These are phyloP conservation scores for Drosophila leonis DNA, from an alignment of 2,888 invertebrate species.

Conservation along the genomic window DNA sequence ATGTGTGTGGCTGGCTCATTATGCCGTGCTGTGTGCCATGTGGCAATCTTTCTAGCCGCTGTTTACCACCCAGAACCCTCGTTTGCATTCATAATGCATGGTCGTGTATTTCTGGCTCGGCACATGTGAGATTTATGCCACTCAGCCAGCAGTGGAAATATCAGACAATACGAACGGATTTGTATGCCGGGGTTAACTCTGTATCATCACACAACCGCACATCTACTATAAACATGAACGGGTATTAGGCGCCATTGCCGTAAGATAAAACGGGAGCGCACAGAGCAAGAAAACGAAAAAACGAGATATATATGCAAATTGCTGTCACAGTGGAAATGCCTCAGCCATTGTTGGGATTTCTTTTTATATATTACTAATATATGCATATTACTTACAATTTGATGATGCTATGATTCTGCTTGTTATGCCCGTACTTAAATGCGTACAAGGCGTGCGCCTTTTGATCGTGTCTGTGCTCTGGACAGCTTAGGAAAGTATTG, in stretches of 20 bases:
- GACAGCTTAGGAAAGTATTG: slow-evolving; percentile 16
- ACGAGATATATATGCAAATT: slow-evolving; percentile 61
- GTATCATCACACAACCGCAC: neutral
- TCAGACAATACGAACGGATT: slow-evolving; percentile 63
- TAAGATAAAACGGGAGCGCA: slow-evolving; percentile 33
- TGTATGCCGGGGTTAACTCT: slow-evolving; percentile 43
- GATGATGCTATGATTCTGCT: slow-evolving; percentile 49
- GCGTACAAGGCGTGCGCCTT: slow-evolving; percentile 25
- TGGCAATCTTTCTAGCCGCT: slow-evolving; percentile 11
- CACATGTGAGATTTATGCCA: slow-evolving; percentile 64
- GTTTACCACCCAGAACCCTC: slow-evolving; percentile 33
- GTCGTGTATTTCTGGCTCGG: slow-evolving; percentile 29
- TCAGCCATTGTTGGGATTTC: slow-evolving; percentile 40
- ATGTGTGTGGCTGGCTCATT: slow-evolving; percentile 34
- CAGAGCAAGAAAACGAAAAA: slow-evolving; percentile 11
- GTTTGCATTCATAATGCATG: slow-evolving; percentile 54
- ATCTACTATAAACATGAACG: slow-evolving; percentile 25
- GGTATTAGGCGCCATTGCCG: slow-evolving; percentile 52
- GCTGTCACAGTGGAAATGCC: slow-evolving; percentile 61
- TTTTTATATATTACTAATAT: slow-evolving; percentile 58
- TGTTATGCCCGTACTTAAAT: slow-evolving; percentile 29
- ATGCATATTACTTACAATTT: slow-evolving; percentile 66
- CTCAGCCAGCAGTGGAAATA: slow-evolving; percentile 53
- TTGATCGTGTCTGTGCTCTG: slow-evolving; percentile 51
- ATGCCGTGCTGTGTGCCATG: slow-evolving; percentile 32